These are phyloP conservation scores for Nanger granti DNA, from an alignment of 2,113 vertebrate species.

Conservation along the genomic window DNA sequence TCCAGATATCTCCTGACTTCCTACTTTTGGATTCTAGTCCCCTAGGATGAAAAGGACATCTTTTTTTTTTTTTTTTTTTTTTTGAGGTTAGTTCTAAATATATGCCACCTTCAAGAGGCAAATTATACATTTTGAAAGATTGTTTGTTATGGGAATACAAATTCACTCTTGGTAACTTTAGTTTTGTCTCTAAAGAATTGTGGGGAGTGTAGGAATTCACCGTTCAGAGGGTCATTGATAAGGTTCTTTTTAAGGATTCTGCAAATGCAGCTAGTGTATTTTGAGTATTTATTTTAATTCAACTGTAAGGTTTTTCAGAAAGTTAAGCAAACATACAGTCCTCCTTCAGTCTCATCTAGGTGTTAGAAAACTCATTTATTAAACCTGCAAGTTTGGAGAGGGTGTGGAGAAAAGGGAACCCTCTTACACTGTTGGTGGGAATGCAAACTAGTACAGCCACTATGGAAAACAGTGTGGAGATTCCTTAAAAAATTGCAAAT, in stretches of 20 bases:
- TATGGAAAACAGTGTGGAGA: no score
- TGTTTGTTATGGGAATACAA: background rate
- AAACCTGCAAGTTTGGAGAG: background rate
- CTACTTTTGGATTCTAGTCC: background rate
- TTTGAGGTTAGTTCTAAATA: background rate
- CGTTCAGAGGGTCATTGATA: background rate
- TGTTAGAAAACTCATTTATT: background rate
- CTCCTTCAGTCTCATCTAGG: background rate
- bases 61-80: background rate
- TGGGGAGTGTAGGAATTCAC: background rate
- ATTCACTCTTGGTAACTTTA: background rate
- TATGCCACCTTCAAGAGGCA: background rate
- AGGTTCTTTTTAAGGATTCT: background rate
- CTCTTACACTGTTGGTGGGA: no score
- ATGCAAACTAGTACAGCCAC: no score
- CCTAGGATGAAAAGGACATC: background rate
- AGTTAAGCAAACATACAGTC: background rate
- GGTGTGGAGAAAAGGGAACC: no score
- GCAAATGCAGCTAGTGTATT: background rate
- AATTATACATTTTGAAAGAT: background rate
- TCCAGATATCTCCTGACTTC: background rate
- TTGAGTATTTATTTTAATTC: conserved; percentile 27
- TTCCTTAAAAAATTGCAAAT: no score
- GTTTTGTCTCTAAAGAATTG: conserved; percentile 2
- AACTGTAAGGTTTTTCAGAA: background rate